Evolutionary conservation across 2,113 vertebrate species (phyloP).

Genomic region (Rhinopithecus roxellana): DNA sequence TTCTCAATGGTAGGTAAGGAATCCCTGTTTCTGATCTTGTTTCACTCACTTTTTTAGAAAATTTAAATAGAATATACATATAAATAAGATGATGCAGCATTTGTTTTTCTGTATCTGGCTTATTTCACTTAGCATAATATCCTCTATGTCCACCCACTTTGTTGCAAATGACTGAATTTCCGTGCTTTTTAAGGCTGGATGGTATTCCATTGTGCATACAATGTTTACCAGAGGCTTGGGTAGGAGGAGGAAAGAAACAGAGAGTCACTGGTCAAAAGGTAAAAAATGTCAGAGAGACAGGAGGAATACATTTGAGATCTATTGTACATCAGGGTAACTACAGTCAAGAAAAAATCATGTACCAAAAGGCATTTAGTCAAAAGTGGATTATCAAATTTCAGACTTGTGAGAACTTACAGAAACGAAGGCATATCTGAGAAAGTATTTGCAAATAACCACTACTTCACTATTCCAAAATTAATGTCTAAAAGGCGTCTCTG

Average conservation of each 20-base stretch:
- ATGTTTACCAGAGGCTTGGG: neutral
- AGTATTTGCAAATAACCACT: neutral
- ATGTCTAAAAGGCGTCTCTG: neutral
- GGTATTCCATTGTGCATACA: too few relatives aligned
- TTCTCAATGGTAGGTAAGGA: slow-evolving; percentile 13
- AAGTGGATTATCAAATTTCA: slow-evolving; percentile 21
- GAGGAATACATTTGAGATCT: neutral
- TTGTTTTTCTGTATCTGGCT: neutral
- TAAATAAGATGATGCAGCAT: neutral
- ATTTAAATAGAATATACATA: neutral
- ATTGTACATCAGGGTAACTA: neutral
- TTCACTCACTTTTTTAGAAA: neutral
- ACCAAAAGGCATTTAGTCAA: neutral
- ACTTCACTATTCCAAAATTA: neutral
- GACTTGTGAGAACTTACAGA: neutral
- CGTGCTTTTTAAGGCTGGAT: neutral
- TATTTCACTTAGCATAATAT: neutral
- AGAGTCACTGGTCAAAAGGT: neutral
- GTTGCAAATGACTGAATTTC: neutral
- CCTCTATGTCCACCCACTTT: neutral
- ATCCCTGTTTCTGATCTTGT: neutral
- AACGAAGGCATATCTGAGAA: neutral
- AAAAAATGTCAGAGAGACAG: neutral
- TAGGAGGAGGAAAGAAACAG: neutral
- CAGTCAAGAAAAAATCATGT: neutral